Base-by-base conservation (phyloP, 2,113 vertebrate genomes). In the Catagonus wagneri region DNA sequence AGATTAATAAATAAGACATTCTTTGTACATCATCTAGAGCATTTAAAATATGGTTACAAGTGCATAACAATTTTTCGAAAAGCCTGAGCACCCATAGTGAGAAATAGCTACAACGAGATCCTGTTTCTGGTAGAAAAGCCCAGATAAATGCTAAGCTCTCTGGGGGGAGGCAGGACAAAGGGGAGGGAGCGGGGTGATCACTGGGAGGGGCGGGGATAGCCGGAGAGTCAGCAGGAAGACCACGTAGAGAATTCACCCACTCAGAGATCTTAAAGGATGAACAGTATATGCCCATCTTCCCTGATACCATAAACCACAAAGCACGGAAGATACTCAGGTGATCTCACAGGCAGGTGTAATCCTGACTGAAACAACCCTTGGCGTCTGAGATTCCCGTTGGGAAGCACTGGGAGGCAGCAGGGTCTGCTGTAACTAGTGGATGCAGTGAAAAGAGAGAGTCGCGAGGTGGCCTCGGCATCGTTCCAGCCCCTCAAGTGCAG, bases 1-100 rank as follows among this genome's bases (percentile, higher is more conserved):
- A 92, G 23, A 93, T 68, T 75, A 83, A 90, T 75, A 83, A 90
- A 50, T 72, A 60, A 89, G 63, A 92, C 83, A 34, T 10, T 71
- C 36, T 11, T 8, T 19, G 34, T n/a, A n/a, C 72, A 32, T 76
- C 63, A 65, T 27, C 34, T 65, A 17, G 80, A 58, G 2, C 34
- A 22, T 36, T 94, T 71, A 58, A 89, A 89, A 52, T 69, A 76
- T 32, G 54, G 60, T 65, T 68, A 17, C 34, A 69, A 65, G 91
- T 78, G 75, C 17, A 80, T 11, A 20, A 20, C 17, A 72, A 94
- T 34, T 63, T 92, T 34, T 85, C 7, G 25, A 60, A 96, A 88
- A 69, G 52, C 5, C 25, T 39, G 7, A 58, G 6, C 20, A 54
- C 4, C 16, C 27, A 66, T 76, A 22, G 39, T 44, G 16, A 93